Conservation (phyloP, 2,888 invertebrate species). For the Tinea semifulvella region DNA sequence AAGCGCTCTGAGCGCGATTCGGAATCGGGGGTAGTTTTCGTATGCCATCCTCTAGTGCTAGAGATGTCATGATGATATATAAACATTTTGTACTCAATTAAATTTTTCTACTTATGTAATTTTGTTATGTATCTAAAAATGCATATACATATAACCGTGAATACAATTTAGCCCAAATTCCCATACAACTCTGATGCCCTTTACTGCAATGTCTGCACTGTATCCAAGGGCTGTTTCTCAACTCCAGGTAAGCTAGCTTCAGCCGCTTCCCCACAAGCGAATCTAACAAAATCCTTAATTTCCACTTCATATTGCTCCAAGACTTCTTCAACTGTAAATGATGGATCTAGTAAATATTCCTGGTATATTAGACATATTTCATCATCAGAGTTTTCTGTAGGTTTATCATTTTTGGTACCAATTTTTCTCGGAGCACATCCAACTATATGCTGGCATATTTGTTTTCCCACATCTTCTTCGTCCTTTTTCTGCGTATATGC, state of each 20-base stretch:
- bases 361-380: conserved; percentile 86
- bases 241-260: conserved; percentile 51
- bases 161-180: no score
- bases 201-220: conserved; percentile 72
- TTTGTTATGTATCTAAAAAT: no score
- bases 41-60: no score
- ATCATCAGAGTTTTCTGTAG: conserved; percentile 72
- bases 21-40: no score
- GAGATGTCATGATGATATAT: no score
- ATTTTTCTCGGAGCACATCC: conserved; percentile 85
- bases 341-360: conserved; percentile 85
- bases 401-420: conserved; percentile 72
- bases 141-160: no score
- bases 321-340: conserved; percentile 76
- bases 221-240: conserved; percentile 62
- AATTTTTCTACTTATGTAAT: no score
- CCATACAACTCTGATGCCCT: no score
- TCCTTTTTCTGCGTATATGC: conserved; percentile 67
- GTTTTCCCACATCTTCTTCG: conserved; percentile 68
- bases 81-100: no score
- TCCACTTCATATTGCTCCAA: conserved; percentile 70
- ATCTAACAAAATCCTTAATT: conserved; percentile 84
- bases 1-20: no score
- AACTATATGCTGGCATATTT: conserved; percentile 92
- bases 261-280: conserved; percentile 82